Evolutionary conservation across 1,140 invertebrate genomes (phyloP), one percentile per base, ranked within the genome.

Genomic region (Orchestia grillus): DNA sequence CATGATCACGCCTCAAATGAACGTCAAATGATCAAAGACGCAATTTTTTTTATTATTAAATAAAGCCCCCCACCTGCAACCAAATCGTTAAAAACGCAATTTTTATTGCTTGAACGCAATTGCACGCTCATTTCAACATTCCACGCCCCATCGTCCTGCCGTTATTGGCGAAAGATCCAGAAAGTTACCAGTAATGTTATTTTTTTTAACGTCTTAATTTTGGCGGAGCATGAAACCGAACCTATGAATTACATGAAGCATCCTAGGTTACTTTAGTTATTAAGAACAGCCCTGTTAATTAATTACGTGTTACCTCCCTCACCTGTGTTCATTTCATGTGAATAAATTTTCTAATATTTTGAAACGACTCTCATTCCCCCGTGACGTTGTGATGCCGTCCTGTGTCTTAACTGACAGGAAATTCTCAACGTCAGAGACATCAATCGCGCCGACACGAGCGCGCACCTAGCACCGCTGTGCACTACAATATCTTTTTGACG

Each of bases 271-370:
- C 28, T 77, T 36, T 77, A 77, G 62, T 77, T 15, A 77, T 77
- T 23, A 77, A 19, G 62, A 77, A 77, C 62, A 77, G 11, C 62
- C 28, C 62, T 77, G 62, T 77, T 77, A 23, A 15, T 77, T 77
- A 15, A 15, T 77, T 77, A 77, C 62, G 62, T 77, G 11, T 77
- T 77, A 77, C 62, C 62, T 77, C 62, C 28, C 62, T 36, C 62
- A 77, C 62, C 36, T 77, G 62, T 77, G 62, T 77, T 77, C 62
- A 77, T 77, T 77, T 77, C 62, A 77, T 77, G 62, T 77, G 62
- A 77, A 77, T 77, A 77, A 77, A 77, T 77, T 77, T 77, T 77
- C 62, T 77, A 77, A 77, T 77, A 77, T 77, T 77, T 77, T 77
- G 28, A 36, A 15, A 15, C 28, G 11, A 23, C 62, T 77, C 36